phyloP scores from a whole-genome alignment of 2,888 invertebrate species.

The Bellardia pandia region DNA sequence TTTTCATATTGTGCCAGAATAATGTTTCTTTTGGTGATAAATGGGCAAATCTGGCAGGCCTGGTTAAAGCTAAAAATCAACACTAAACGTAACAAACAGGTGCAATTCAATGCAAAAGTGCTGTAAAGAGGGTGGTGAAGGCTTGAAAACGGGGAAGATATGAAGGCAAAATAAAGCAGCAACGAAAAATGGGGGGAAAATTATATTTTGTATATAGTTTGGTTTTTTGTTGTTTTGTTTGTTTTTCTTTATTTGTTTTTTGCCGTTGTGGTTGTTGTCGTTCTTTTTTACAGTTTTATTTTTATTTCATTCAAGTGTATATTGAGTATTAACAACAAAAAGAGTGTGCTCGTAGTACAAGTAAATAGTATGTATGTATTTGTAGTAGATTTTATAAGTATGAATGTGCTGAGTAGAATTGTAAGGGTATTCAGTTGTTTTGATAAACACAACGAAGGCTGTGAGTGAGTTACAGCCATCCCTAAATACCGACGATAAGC shows the following conservation, averaged over 20 bases:
- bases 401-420: slow-evolving; percentile 44
- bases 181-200: slow-evolving; percentile 38
- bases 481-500: no score
- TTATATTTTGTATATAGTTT: slow-evolving; percentile 24
- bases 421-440: slow-evolving; percentile 68
- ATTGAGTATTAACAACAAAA: slow-evolving; percentile 41
- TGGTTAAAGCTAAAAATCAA: slow-evolving; percentile 8
- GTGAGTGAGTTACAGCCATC: slow-evolving; percentile 68
- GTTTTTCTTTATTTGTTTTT: slow-evolving; percentile 7
- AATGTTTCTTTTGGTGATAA: no score
- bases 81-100: slow-evolving; percentile 60
- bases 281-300: slow-evolving; percentile 5
- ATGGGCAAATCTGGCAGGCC: no score
- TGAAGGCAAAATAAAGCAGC: slow-evolving; percentile 30
- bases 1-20: no score
- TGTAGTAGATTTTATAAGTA: slow-evolving; percentile 28
- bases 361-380: slow-evolving; percentile 33
- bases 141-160: neutral
- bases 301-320: slow-evolving; percentile 56
- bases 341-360: slow-evolving; percentile 15
- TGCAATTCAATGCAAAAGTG: slow-evolving; percentile 35
- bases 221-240: slow-evolving; percentile 45
- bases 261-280: neutral
- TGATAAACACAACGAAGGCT: slow-evolving; percentile 73
- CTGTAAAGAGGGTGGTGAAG: neutral